Base-by-base conservation (phyloP, 2,797 vertebrate species). In the Enteromius paludinosus region DNA sequence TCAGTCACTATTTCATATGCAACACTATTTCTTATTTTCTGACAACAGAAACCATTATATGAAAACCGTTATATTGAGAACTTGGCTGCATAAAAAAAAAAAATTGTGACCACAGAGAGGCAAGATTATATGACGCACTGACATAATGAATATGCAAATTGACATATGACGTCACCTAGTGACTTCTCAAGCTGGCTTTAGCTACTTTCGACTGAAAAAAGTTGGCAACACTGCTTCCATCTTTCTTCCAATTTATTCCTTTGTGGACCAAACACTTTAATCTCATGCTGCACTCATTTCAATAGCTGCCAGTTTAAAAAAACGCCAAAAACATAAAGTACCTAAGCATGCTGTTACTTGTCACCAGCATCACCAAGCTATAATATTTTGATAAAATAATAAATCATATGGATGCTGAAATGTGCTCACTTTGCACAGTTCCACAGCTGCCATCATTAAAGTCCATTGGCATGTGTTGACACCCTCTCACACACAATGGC, bases 361-460 rank as follows among this genome's bases (percentile, higher is more conserved):
- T 52, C 28, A 73, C 2, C 0, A 52, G 41, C 28, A 33, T 72
- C 18, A 52, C 4, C 23, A 54, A 8, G 15, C 11, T n/a, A 38
- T 18, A 61, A 59, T 28, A 23, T 41, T 61, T 61, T 43, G 35
- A 43, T 43, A 43, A 76, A 76, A 76, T 43, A 2, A 43, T 28
- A 28, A 75, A 59, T 59, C 3, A 41, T 25, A 41, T 18, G 52
- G 15, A 59, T 61, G 17, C 15, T 23, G 15, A 76, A 43, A 28
- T 61, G 54, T 61, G 54, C 38, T 74, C 30, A 38, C 33, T 61
- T 52, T 54, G 49, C 49, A 49, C 28, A 17, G 52, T 38, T 41
- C 17, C 30, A 64, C n/a, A 43, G 54, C 73, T 75, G 73, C n/a
- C 8, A 41, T 75, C 35, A 61, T 75, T 75, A 43, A 61, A 20